phyloP scores from a whole-genome alignment of 2,797 vertebrate genomes.

The Streptopelia turtur region DNA sequence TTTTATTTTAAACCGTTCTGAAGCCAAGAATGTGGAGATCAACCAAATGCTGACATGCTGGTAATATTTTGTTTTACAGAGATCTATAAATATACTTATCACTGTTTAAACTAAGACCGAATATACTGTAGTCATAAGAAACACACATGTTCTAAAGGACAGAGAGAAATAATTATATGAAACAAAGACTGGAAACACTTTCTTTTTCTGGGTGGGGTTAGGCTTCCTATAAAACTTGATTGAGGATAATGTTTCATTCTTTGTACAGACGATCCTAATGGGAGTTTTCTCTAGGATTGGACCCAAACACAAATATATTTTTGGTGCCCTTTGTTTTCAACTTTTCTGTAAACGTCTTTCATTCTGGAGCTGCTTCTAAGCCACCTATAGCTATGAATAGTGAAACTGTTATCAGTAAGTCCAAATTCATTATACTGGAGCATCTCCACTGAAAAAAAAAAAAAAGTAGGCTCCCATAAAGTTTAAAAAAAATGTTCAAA shows the following conservation, averaged over 20 bases:
- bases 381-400: neutral
- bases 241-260: neutral
- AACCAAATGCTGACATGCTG: conserved; percentile 67
- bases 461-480: neutral
- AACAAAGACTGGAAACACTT: conserved; percentile 64
- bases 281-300: neutral
- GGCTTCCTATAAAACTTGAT: conserved; percentile 13
- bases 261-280: conserved; percentile 26
- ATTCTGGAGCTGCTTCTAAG: neutral
- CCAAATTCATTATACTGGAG: neutral
- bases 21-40: conserved; percentile 73
- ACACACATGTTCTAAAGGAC: conserved; percentile 58
- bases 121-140: conserved; percentile 59
- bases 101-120: conserved; percentile 60
- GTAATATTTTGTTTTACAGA: conserved; percentile 69
- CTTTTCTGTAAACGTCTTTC: neutral
- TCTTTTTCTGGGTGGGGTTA: conserved; percentile 50
- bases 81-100: conserved; percentile 73
- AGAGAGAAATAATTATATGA: conserved; percentile 63
- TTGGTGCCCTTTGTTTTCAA: neutral
- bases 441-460: neutral
- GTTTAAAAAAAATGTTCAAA: neutral
- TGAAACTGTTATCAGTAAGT: neutral
- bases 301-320: neutral
- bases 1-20: conserved; percentile 68